These are phyloP conservation scores for Siphlonurus alternatus DNA, from an alignment of 2,888 invertebrate species.

Conservation along the genomic window DNA sequence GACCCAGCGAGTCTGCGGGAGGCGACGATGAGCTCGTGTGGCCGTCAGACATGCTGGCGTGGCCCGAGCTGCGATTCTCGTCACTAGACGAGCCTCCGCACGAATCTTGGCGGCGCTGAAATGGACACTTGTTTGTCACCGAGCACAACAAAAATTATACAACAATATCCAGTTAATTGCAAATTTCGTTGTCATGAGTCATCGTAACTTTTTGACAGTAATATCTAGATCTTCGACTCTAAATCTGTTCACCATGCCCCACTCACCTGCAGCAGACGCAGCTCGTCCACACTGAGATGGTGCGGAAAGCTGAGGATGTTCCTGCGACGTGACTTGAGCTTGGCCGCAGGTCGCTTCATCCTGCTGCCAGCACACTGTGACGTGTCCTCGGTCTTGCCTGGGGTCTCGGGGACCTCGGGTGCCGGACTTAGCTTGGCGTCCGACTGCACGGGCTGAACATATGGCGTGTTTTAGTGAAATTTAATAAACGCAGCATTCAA, in stretches of 20 bases:
- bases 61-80: constrained; percentile 71
- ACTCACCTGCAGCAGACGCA: constrained; percentile 37
- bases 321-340: constrained; percentile 22
- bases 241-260: too few species aligned
- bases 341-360: constrained; percentile 15
- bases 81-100: constrained; percentile 68
- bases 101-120: constrained; percentile 8
- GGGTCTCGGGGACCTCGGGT: neutral
- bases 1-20: constrained; percentile 35
- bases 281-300: constrained; percentile 42
- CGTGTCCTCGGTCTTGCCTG: neutral
- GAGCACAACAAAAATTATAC: neutral
- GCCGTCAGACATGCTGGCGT: constrained; percentile 88
- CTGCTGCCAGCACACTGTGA: neutral
- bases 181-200: neutral
- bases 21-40: constrained; percentile 33
- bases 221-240: too few species aligned
- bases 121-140: neutral
- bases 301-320: constrained; percentile 28
- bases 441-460: neutral
- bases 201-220: too few species aligned
- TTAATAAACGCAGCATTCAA: too few species aligned
- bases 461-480: too few species aligned
- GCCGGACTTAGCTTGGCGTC: neutral
- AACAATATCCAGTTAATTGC: neutral